Evolutionary conservation across 2,113 vertebrate genomes (phyloP).

Genomic region (Ammodytes dubius): DNA sequence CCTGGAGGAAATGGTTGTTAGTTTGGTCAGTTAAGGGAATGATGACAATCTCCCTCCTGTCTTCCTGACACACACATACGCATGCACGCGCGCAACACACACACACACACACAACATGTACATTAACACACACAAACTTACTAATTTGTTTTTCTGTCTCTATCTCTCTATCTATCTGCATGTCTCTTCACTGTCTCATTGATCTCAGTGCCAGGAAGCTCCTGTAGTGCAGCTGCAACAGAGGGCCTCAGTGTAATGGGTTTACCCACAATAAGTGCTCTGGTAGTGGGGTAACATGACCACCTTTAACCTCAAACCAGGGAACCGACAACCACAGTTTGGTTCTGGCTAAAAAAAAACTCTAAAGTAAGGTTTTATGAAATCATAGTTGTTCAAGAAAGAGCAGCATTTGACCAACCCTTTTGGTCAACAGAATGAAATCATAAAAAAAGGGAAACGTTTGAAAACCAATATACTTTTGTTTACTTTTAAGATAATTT

Average conservation of each 20-base stretch:
- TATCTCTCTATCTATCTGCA: conserved; percentile 15
- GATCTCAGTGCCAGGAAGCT: conserved; percentile 59
- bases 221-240: conserved; percentile 65
- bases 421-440: neutral
- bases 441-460: neutral
- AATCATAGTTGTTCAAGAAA: neutral
- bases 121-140: neutral
- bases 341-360: neutral
- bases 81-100: conserved; percentile 1
- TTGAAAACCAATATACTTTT: neutral
- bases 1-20: conserved; percentile 80
- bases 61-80: conserved; percentile 34
- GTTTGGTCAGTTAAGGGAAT: conserved; percentile 64
- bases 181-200: conserved; percentile 36
- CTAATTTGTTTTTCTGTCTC: neutral
- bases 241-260: conserved; percentile 67
- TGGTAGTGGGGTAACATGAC: conserved; percentile 47
- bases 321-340: conserved; percentile 20
- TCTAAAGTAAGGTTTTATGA: neutral
- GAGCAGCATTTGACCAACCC: neutral
- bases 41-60: conserved; percentile 68
- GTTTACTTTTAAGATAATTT: neutral
- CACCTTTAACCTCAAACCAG: conserved; percentile 45
- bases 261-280: conserved; percentile 63
- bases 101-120: conserved; percentile 4